Conservation (phyloP, 2,888 invertebrate species). For the Eretmocerus hayati region DNA sequence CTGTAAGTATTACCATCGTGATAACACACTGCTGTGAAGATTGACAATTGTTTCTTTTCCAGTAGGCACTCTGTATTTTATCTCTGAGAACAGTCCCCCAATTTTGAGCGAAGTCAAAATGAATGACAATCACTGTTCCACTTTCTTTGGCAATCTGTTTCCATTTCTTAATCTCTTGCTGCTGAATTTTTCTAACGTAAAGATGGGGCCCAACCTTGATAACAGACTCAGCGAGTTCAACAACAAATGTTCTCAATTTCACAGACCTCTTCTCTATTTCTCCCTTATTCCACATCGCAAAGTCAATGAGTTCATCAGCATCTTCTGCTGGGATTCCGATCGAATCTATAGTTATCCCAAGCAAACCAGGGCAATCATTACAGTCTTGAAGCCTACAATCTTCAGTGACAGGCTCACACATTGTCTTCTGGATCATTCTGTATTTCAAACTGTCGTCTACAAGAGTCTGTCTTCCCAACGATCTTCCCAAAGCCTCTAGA, state of each 20-base stretch:
- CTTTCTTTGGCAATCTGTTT: not conserved
- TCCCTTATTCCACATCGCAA: not conserved
- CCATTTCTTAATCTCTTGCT: not conserved
- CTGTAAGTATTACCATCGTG: not conserved
- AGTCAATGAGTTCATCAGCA: not conserved
- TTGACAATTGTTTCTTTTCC: slow-evolving; percentile 3
- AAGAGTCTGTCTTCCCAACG: not conserved
- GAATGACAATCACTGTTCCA: not conserved
- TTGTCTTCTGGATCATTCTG: not conserved
- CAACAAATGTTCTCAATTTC: not conserved
- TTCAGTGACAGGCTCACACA: not conserved
- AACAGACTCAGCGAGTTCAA: not conserved
- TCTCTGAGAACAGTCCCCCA: not conserved
- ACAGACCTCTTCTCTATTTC: not conserved
- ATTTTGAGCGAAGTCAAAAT: slow-evolving; percentile 7
- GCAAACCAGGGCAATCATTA: not conserved
- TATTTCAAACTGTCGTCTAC: not conserved
- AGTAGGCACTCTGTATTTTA: not conserved
- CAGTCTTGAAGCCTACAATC: not conserved
- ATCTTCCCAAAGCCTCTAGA: not conserved
- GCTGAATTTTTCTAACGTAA: not conserved
- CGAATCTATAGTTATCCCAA: not conserved
- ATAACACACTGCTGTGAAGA: slow-evolving; percentile 4
- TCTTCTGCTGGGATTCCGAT: not conserved
- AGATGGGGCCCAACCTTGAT: not conserved